phyloP scores from a whole-genome alignment of 1,140 invertebrate species.

The Ptiloglossa arizonensis region DNA sequence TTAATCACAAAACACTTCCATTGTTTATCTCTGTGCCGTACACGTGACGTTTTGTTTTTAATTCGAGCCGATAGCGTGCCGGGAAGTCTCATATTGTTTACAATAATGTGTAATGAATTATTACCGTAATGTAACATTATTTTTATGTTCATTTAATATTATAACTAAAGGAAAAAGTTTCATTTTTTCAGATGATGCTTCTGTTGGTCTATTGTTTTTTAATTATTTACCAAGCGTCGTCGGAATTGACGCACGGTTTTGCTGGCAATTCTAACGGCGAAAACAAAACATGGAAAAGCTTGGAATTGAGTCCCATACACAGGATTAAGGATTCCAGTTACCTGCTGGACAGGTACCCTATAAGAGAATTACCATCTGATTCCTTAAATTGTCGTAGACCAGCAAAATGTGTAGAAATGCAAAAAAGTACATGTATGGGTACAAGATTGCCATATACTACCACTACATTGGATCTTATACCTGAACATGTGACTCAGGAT shows the following conservation, averaged over 20 bases:
- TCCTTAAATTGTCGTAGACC: conserved; percentile 81
- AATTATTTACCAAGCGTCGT: conserved; percentile 39
- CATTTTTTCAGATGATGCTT: conserved; percentile 65
- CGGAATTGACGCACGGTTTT: conserved; percentile 66
- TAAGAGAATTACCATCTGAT: conserved; percentile 71
- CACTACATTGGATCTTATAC: conserved; percentile 89
- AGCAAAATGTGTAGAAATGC: conserved; percentile 86
- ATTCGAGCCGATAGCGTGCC: background rate
- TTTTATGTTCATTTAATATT: background rate
- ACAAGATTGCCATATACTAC: conserved; percentile 88
- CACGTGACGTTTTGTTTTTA: conserved; percentile 57
- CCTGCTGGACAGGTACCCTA: conserved; percentile 69
- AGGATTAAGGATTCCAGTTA: conserved; percentile 73
- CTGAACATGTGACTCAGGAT: conserved; percentile 86
- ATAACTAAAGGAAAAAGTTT: background rate
- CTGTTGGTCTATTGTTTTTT: conserved; percentile 51
- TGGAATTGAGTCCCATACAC: conserved; percentile 63
- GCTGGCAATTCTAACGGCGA: conserved; percentile 57
- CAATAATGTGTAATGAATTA: background rate
- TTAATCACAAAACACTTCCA: background rate
- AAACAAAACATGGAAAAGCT: conserved; percentile 70
- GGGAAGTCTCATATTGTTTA: background rate
- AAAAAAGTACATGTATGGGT: conserved; percentile 87
- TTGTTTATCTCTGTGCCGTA: conserved; percentile 42
- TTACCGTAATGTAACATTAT: background rate